phyloP scores from a whole-genome alignment of 1,140 invertebrate genomes.

The Ectropis grisescens region DNA sequence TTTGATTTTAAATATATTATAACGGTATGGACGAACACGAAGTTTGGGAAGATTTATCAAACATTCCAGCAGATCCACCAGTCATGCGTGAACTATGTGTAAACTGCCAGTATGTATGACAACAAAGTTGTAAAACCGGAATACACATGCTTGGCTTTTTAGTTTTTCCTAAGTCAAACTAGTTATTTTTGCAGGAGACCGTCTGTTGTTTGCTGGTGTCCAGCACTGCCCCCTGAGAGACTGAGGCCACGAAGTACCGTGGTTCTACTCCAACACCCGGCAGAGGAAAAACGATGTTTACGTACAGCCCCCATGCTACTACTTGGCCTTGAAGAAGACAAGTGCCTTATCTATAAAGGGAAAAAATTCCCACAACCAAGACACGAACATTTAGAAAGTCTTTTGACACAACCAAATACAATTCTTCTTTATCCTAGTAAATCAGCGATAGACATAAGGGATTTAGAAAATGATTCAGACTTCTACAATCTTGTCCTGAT shows the following conservation, averaged over 20 bases:
- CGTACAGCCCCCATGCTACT: conserved; percentile 91
- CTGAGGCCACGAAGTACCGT: conserved; percentile 78
- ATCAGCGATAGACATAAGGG: conserved; percentile 75
- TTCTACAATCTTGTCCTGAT: conserved; percentile 88
- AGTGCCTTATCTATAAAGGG: conserved; percentile 85
- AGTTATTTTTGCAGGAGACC: conserved; percentile 80
- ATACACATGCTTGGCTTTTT: too few relatives aligned
- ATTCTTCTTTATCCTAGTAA: conserved; percentile 87
- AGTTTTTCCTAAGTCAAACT: too few relatives aligned
- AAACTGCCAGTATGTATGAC: conserved; percentile 76
- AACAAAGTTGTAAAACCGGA: too few relatives aligned
- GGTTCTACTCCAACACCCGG: conserved; percentile 92
- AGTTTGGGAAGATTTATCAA: conserved; percentile 78
- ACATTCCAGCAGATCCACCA: conserved; percentile 81
- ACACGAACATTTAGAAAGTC: conserved; percentile 75
- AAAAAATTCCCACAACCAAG: conserved; percentile 84
- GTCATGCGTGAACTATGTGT: conserved; percentile 77
- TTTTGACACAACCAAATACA: conserved; percentile 79
- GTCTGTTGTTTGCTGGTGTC: conserved; percentile 90
- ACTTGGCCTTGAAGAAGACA: conserved; percentile 77
- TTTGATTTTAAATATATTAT: too few relatives aligned
- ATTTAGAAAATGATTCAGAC: conserved; percentile 44
- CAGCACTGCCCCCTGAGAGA: conserved; percentile 79
- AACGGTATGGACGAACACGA: conserved; percentile 67
- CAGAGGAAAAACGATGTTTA: conserved; percentile 90